Percentiles rank a stretch among this genome's conserved stretches.
Evolutionary conservation across 1,140 invertebrate species (phyloP).

Genomic region (Sitodiplosis mosellana): DNA sequence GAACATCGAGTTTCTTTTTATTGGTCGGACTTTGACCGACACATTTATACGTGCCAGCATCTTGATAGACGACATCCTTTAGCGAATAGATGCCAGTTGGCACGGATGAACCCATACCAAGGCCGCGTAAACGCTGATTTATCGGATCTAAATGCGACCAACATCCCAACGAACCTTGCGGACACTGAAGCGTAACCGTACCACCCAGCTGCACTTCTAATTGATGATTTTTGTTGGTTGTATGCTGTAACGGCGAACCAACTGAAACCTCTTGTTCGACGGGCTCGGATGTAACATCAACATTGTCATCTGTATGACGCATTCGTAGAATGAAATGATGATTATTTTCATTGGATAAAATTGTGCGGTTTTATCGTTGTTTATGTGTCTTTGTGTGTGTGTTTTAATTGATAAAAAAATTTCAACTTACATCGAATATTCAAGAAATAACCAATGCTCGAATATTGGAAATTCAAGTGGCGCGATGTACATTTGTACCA

Average conservation of each 20-base stretch:
- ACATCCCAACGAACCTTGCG: constrained; percentile 38
- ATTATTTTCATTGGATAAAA: no score
- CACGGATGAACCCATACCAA: constrained; percentile 38
- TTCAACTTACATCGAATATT: constrained; percentile 62
- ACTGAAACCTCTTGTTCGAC: constrained; percentile 26
- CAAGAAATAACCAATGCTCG: constrained; percentile 74
- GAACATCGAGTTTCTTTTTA: constrained; percentile 28
- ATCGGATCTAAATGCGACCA: constrained; percentile 33
- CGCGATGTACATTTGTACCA: constrained; percentile 79
- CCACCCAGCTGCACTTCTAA: constrained; percentile 66
- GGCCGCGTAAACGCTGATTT: constrained; percentile 34
- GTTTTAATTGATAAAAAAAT: neutral
- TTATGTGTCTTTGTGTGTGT: no score
- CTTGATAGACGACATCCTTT: constrained; percentile 54
- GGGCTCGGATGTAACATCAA: constrained; percentile 36
- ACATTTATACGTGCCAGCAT: constrained; percentile 56
- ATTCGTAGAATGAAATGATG: no score
- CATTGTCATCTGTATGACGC: constrained; percentile 32
- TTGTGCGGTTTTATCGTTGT: no score
- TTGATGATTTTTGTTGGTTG: constrained; percentile 35
- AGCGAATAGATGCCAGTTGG: constrained; percentile 37
- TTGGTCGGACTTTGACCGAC: constrained; percentile 37
- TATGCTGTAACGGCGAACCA: constrained; percentile 17
- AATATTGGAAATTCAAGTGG: constrained; percentile 63
- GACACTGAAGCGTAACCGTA: constrained; percentile 66